A percentile compares a stretch with the other conserved stretches of the same genome.
These are phyloP conservation scores for Oostethus manadensis DNA, from an alignment of 2,113 vertebrate genomes.

Conservation along the genomic window DNA sequence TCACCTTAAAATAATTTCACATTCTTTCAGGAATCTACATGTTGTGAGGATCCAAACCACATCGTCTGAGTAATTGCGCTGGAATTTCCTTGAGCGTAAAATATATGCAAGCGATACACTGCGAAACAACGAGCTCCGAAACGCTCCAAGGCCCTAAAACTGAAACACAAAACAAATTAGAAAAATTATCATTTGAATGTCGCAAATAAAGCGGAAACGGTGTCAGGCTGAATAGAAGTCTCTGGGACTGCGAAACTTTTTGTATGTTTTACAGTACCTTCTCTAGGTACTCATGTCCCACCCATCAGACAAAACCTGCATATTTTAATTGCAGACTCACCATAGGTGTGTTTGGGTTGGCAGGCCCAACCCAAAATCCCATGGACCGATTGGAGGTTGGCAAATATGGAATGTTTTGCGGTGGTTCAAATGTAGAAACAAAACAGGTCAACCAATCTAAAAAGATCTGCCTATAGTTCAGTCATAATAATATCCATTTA, in stretches of 20 bases:
- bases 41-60: constrained; percentile 2
- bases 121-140: neutral
- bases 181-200: constrained; percentile 1
- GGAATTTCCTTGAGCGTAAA: neutral
- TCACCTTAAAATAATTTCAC: constrained; percentile 42
- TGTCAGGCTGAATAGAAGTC: neutral
- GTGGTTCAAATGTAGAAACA: constrained; percentile 5
- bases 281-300: too few species aligned
- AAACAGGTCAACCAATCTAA: constrained; percentile 41
- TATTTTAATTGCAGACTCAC: too few species aligned
- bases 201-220: neutral
- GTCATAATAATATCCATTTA: constrained; percentile 61
- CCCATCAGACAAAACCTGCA: too few species aligned
- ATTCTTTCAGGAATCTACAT: constrained; percentile 18
- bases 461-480: constrained; percentile 50
- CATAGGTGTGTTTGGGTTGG: too few species aligned
- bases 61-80: neutral
- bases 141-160: neutral
- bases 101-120: constrained; percentile 1
- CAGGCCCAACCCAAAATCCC: too few species aligned
- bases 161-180: neutral
- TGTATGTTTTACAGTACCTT: constrained; percentile 12
- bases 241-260: constrained; percentile 10
- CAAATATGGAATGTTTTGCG: too few species aligned
- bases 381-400: too few species aligned